A percentile compares a stretch with the other conserved stretches of the same genome.
These are phyloP conservation scores for Pollachius pollachius DNA, from an alignment of 2,113 vertebrate genomes.

Conservation along the genomic window DNA sequence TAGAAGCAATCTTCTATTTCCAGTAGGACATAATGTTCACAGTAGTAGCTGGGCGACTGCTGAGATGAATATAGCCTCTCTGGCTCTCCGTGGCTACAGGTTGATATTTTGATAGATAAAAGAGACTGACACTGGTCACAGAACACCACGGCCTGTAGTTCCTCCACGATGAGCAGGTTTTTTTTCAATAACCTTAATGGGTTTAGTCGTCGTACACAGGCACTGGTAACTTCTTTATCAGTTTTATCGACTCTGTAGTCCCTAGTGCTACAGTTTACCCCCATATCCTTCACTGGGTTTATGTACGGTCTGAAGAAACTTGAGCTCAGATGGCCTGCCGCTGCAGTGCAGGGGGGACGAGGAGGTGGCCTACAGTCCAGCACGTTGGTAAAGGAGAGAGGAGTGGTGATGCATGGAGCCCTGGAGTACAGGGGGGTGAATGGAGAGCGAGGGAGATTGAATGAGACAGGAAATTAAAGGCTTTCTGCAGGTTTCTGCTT, in stretches of 20 bases:
- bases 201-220: no score
- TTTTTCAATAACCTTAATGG: no score
- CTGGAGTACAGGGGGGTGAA: not conserved
- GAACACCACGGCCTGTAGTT: not conserved
- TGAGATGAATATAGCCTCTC: conserved; percentile 22
- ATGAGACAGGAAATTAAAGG: conserved; percentile 72
- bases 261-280: no score
- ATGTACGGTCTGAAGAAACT: no score
- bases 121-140: conserved; percentile 1
- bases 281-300: no score
- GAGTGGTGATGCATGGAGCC: not conserved
- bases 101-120: conserved; percentile 10
- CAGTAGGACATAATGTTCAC: conserved; percentile 10
- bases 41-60: conserved; percentile 17
- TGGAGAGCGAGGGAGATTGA: conserved; percentile 46
- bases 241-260: no score
- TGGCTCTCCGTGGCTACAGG: not conserved
- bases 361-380: not conserved
- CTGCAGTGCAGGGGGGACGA: no score
- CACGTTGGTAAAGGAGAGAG: not conserved
- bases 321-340: no score
- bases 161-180: no score
- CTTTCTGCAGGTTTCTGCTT: conserved; percentile 68
- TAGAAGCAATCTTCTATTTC: conserved; percentile 14
- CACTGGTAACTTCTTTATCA: no score